Percentiles rank a stretch among this genome's conserved stretches.
Evolutionary conservation across 2,797 vertebrate species (phyloP).

Genomic region (Enteromius radiatus): DNA sequence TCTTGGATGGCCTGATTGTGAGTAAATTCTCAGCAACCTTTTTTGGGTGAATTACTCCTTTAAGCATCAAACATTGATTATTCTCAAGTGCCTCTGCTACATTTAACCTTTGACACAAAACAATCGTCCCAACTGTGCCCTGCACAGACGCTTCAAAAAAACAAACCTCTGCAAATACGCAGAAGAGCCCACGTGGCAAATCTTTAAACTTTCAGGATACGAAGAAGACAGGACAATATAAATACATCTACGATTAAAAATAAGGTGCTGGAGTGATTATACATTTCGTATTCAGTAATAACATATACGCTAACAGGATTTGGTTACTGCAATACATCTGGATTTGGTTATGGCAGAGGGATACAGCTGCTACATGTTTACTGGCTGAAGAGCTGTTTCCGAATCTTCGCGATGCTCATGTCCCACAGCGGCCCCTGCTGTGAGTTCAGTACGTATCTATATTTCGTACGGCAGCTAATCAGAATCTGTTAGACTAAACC

Average conservation of each 20-base stretch:
- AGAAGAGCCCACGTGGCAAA: constrained; percentile 50
- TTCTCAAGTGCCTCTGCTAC: constrained; percentile 34
- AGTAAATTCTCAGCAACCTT: not conserved
- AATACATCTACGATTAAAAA: constrained; percentile 76
- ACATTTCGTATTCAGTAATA: constrained; percentile 74
- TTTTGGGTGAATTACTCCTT: not conserved
- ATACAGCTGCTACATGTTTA: constrained; percentile 70
- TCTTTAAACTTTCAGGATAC: constrained; percentile 64
- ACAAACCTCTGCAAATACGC: constrained; percentile 17
- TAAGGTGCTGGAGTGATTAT: constrained; percentile 80
- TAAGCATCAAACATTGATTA: not conserved
- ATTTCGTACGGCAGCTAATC: not conserved
- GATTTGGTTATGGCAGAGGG: constrained; percentile 79
- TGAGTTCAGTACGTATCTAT: constrained; percentile 6
- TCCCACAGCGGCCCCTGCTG: constrained; percentile 42
- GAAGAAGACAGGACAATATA: constrained; percentile 65
- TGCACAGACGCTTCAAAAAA: constrained; percentile 54
- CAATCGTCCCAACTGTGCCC: constrained; percentile 52
- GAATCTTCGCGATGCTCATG: not conserved
- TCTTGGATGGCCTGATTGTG: not conserved
- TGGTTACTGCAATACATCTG: constrained; percentile 77
- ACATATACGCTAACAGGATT: constrained; percentile 76
- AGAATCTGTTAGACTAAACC: not conserved
- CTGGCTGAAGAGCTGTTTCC: constrained; percentile 55
- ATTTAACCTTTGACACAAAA: constrained; percentile 25